These are phyloP conservation scores for Corydoras sp. DNA, from an alignment of 2,113 vertebrate genomes.

Conservation along the genomic window DNA sequence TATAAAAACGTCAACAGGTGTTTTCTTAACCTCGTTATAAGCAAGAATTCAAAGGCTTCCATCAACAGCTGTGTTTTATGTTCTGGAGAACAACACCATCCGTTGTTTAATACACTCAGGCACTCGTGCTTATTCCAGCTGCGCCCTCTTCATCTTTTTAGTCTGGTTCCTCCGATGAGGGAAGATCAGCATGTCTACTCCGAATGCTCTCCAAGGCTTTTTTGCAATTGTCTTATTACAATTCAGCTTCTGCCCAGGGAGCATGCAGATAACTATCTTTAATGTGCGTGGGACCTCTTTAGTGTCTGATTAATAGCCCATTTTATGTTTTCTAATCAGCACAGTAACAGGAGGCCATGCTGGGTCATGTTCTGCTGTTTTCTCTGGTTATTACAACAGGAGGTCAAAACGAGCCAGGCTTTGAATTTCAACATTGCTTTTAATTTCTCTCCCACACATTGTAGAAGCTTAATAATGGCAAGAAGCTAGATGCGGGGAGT, in stretches of 20 bases:
- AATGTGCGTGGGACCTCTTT: slow-evolving; percentile 8
- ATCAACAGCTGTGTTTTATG: slow-evolving; percentile 4
- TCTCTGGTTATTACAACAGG: slow-evolving; percentile 1
- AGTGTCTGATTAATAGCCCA: slow-evolving; percentile 10
- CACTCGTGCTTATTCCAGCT: slow-evolving; percentile 4
- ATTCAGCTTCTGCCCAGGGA: slow-evolving; percentile 2
- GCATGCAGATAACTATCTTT: slow-evolving; percentile 6
- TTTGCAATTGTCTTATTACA: not conserved
- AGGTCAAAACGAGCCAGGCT: slow-evolving; percentile 11
- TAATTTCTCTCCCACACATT: slow-evolving; percentile 1
- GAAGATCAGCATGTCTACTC: not conserved
- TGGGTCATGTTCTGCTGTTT: not conserved
- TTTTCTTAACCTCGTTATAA: too few relatives aligned
- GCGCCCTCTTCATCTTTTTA: not conserved
- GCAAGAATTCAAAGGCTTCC: not conserved
- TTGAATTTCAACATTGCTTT: slow-evolving; percentile 11
- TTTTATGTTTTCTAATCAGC: slow-evolving; percentile 18
- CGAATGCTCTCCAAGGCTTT: not conserved
- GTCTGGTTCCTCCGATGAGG: not conserved
- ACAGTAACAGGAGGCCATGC: slow-evolving; percentile 15
- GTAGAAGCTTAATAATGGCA: slow-evolving; percentile 3
- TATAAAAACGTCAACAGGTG: too few relatives aligned
- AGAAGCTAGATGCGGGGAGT: not conserved
- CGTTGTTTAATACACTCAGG: not conserved
- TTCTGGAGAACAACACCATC: not conserved